A percentile compares a stretch with the other conserved stretches of the same genome.
Evolutionary conservation across 1,140 invertebrate species (phyloP).

Genomic region (Plodia interpunctella): DNA sequence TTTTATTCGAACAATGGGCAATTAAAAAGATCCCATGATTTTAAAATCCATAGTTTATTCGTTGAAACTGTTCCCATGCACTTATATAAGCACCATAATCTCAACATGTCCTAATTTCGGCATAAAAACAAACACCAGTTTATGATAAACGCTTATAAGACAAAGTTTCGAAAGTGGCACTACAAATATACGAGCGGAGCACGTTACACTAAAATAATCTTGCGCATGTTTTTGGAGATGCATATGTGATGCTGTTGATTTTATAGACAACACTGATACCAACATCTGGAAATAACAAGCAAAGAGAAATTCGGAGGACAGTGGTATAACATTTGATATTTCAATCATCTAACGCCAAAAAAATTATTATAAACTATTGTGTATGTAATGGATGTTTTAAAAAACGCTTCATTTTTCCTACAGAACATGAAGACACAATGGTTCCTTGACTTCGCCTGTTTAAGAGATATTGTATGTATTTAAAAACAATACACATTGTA

Average conservation of each 20-base stretch:
- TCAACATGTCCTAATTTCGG: constrained; percentile 43
- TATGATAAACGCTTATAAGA: constrained; percentile 46
- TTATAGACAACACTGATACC: background rate
- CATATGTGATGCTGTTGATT: background rate
- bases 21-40: constrained; percentile 2
- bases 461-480: too few relatives aligned
- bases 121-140: constrained; percentile 34
- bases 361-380: too few relatives aligned
- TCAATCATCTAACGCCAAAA: too few relatives aligned
- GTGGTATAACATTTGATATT: too few relatives aligned
- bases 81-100: constrained; percentile 32
- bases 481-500: too few relatives aligned
- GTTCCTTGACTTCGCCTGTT: too few relatives aligned
- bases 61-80: constrained; percentile 28
- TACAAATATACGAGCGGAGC: constrained; percentile 8
- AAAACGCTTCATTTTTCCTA: too few relatives aligned
- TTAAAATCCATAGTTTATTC: background rate
- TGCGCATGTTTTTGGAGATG: constrained; percentile 11
- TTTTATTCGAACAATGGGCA: background rate
- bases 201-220: constrained; percentile 1
- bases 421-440: too few relatives aligned
- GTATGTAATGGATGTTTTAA: too few relatives aligned
- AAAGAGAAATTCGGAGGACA: background rate
- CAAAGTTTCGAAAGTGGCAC: constrained; percentile 38
- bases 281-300: background rate